Evolutionary conservation across 2,888 invertebrate species (phyloP), one percentile per base, ranked within the genome.

Genomic region (Strigamia maritima): DNA sequence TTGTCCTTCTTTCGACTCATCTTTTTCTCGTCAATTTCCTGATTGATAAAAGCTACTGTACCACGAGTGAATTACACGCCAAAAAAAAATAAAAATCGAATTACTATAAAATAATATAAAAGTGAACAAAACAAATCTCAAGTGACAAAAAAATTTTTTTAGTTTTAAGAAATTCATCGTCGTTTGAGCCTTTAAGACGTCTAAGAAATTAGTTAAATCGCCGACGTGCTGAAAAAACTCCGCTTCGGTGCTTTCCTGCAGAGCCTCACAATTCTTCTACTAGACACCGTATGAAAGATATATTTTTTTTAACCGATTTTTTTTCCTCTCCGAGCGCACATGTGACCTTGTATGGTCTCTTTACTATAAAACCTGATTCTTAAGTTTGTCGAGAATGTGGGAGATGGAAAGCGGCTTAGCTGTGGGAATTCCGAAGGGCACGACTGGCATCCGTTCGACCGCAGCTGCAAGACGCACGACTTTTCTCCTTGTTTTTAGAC

Each of bases 21-120:
- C 60, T 65, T 65, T 65, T 65, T 65, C 60, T 65, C 60, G 60
- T 65, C 60, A 65, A 65, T 65, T 65, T 65, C 60, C 60, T 65
- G 60, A 65, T 65, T 65, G 60, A 65, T 65, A 65, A 65, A 65
- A 65, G 60, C 60, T 16, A 65, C 60, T 24, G 60, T 65, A 24
- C 22, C 24, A 24, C 24, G 60, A 65, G 60, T 65, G 19, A 65
- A 65, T 65, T 19, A 65, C 22, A 22, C 60, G 60, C 60, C 24
- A 10, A 22, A 65, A 1, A 65, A 22, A 22, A 65, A n/a, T 4
- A 24, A 24, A 65, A 60, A 65, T 22, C 24, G 22, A 65, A 65
- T 65, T 65, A 65, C 60, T 24, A 24, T 8, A n/a, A 38, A 44
- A 44, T 44, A n/a, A 38, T 14, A 44, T 44, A 44, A 65, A 65